These are phyloP conservation scores for Melanogrammus aeglefinus DNA, from an alignment of 2,797 vertebrate genomes.

Conservation along the genomic window DNA sequence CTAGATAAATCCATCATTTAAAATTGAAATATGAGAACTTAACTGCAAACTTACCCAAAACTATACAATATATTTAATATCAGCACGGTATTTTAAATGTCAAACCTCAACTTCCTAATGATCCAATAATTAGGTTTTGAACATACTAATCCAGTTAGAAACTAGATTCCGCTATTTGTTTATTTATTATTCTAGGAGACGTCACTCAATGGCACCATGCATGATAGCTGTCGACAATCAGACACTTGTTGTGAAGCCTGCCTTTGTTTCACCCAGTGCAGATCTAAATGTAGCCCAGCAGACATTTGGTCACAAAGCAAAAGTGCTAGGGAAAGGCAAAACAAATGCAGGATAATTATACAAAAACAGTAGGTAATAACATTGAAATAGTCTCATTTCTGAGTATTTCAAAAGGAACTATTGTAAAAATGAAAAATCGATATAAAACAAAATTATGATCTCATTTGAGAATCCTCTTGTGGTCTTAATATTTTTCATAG, in stretches of 20 bases:
- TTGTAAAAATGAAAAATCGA: too few species aligned
- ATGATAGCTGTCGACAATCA: constrained; percentile 50
- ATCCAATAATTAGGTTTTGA: constrained; percentile 3
- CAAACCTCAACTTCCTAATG: neutral
- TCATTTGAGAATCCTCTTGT: too few species aligned
- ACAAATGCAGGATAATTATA: too few species aligned
- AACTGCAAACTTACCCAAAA: neutral
- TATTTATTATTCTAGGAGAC: constrained; percentile 46
- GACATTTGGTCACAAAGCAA: neutral
- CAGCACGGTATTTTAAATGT: neutral
- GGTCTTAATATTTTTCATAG: neutral
- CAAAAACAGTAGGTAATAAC: too few species aligned
- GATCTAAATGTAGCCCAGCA: neutral
- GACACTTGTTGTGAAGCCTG: constrained; percentile 46
- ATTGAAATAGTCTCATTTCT: too few species aligned
- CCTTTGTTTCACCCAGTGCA: constrained; percentile 17
- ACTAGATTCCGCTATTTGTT: constrained; percentile 12
- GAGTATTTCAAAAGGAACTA: too few species aligned
- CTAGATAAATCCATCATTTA: neutral
- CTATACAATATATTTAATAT: neutral
- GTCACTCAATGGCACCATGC: constrained; percentile 54
- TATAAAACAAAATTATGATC: too few species aligned
- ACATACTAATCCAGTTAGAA: constrained; percentile 9
- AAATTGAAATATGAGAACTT: neutral
- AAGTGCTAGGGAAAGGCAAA: too few species aligned